Evolutionary conservation across 2,888 invertebrate genomes (phyloP), one percentile per base, ranked within the genome.

Genomic region (Scaptomyza caliginosa): DNA sequence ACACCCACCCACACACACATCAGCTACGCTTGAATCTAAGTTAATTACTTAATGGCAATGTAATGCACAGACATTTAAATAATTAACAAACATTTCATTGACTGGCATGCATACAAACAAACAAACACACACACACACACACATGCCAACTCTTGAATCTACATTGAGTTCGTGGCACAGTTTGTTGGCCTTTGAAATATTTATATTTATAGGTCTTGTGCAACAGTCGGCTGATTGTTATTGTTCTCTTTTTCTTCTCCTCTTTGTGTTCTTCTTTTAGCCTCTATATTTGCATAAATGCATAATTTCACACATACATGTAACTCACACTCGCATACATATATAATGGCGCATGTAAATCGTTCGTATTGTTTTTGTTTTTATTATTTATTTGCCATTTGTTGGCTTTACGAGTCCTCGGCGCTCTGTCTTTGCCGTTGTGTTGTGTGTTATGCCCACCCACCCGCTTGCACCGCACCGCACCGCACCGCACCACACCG

Each of bases 11-110:
- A 32, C 28, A 43, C 48, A 58, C 2, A 43, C 24, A 50, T 56
- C 13, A 50, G 55, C 60, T 69, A 32, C 54, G 59, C 67, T 56
- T 56, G 64, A 50, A 69, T 63, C 67, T 46, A 62, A 82, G 83
- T 81, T 85, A 84, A 84, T 84, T 84, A 84, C 83, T 81, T 84
- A 85, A 84, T 84, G 80, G 77, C 77, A 78, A 74, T 77, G 69
- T 72, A 77, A 82, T 82, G 77, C 74, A 74, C 63, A 70, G 69
- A 40, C 58, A 63, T 65, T 65, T 83, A 68, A 81, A 82, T 83
- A 83, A 78, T 78, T 78, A 78, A 82, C 78, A 71, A 80, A 74
- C 77, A 70, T 72, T 81, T 78, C 83, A 82, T 81, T 83, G 81
- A 80, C 83, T 78, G 74, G 67, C 83, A n/a, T 28, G 67, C 56